These are phyloP conservation scores for Galerucella nymphaeae DNA, from an alignment of 2,888 invertebrate species.

Conservation along the genomic window DNA sequence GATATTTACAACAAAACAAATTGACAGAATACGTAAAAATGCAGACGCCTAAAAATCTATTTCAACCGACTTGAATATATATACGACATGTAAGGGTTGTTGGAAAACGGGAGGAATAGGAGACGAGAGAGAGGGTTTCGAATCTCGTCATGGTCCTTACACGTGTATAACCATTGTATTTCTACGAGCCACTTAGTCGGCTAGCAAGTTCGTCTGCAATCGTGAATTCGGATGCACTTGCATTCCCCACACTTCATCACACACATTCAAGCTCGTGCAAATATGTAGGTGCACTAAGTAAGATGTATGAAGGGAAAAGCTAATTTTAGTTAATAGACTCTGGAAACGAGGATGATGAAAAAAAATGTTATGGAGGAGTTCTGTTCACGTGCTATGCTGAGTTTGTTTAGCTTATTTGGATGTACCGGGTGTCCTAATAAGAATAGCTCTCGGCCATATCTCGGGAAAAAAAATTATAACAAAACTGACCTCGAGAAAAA, in stretches of 20 bases:
- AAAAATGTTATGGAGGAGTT: not conserved
- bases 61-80: constrained; percentile 4
- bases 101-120: constrained; percentile 4
- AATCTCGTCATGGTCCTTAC: constrained; percentile 21
- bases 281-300: constrained; percentile 19
- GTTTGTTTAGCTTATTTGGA: no score
- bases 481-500: no score
- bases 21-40: constrained; percentile 8
- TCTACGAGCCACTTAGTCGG: constrained; percentile 29
- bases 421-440: no score
- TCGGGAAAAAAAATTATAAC: no score
- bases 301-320: constrained; percentile 19
- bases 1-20: not conserved
- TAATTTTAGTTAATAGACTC: constrained; percentile 17
- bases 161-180: constrained; percentile 29
- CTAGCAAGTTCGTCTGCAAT: constrained; percentile 25
- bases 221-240: constrained; percentile 32
- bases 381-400: not conserved
- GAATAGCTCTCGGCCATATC: no score
- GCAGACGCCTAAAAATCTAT: constrained; percentile 11
- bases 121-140: not conserved
- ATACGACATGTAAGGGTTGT: constrained; percentile 1
- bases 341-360: not conserved
- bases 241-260: constrained; percentile 31
- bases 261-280: constrained; percentile 17